Conservation (phyloP, 2,797 vertebrate genomes). For the Myotis vivesi region DNA sequence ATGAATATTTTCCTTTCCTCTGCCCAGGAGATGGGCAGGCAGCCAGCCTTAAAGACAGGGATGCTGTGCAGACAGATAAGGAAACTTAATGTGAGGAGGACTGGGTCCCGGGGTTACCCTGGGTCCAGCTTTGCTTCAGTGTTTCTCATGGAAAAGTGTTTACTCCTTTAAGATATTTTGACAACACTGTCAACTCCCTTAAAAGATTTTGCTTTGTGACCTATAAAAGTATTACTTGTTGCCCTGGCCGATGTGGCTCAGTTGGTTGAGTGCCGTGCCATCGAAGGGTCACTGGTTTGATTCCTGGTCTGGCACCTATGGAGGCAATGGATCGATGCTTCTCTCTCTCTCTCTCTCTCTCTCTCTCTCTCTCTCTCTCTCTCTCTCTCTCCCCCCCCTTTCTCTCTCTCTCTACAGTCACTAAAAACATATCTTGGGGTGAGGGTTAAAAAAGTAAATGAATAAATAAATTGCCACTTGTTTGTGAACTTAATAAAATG, state of each 20-base stretch:
- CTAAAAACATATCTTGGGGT: background rate
- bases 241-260: background rate
- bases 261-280: background rate
- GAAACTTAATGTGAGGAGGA: background rate
- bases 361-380: too few relatives aligned
- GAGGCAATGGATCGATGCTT: background rate
- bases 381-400: too few relatives aligned
- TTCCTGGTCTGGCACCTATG: background rate
- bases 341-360: too few relatives aligned
- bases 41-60: conserved; percentile 40
- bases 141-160: background rate
- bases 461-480: background rate
- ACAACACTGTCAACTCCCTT: background rate
- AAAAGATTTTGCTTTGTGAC: conserved; percentile 12
- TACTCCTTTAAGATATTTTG: background rate
- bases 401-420: background rate
- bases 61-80: conserved; percentile 43
- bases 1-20: conserved; percentile 67
- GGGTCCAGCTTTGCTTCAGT: background rate
- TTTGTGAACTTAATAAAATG: background rate
- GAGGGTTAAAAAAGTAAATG: background rate
- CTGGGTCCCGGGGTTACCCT: background rate
- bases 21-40: conserved; percentile 58
- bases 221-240: background rate
- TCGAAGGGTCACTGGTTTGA: background rate